A percentile compares a stretch with the other conserved stretches of the same genome.
Evolutionary conservation across 1,140 invertebrate species (phyloP).

Genomic region (Doryteuthis pealeii): DNA sequence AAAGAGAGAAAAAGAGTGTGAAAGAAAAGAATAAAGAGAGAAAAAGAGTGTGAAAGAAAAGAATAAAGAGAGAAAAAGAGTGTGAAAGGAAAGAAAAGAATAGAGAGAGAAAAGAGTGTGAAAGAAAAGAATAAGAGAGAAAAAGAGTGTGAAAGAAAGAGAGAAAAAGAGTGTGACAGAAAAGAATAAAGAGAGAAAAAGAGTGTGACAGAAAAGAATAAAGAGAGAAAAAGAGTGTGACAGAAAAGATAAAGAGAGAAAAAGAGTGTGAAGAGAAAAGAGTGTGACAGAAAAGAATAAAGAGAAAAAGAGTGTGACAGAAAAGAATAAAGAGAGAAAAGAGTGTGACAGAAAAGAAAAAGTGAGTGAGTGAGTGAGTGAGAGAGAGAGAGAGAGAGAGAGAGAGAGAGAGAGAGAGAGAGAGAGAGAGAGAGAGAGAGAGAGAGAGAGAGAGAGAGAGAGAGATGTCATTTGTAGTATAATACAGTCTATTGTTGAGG

Average conservation of each 20-base stretch:
- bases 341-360: too few relatives aligned
- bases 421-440: conserved; percentile 7
- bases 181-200: conserved; percentile 1
- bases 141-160: neutral
- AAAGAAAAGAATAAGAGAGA: neutral
- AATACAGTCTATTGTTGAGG: neutral
- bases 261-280: neutral
- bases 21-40: conserved; percentile 16
- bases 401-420: conserved; percentile 10
- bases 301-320: neutral
- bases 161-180: neutral
- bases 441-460: neutral
- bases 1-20: conserved; percentile 19
- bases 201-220: neutral
- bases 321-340: neutral
- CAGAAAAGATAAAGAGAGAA: too few relatives aligned
- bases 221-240: neutral
- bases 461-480: too few relatives aligned
- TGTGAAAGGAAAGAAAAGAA: neutral
- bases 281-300: neutral
- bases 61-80: neutral
- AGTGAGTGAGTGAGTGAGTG: neutral
- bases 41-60: too few relatives aligned
- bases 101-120: neutral
- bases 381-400: neutral